A percentile compares a stretch with the other conserved stretches of the same genome.
Evolutionary conservation across 37 sponge, comb jelly and placozoan species (phyloP).

Genomic region (Haliclona indistincta): DNA sequence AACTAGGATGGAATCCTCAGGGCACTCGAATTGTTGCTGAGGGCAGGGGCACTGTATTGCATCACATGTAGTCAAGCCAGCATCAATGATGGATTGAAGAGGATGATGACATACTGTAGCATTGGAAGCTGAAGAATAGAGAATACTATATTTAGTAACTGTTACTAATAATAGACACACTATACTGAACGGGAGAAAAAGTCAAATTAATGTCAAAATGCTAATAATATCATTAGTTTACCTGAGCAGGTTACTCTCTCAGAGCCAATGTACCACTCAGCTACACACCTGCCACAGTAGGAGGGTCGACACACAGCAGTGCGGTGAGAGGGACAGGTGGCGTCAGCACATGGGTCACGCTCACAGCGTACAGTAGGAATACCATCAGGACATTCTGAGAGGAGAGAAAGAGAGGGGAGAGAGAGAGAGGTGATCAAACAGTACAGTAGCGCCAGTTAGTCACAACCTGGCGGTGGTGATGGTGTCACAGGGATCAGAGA

Average conservation of each 20-base stretch:
- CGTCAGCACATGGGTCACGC: conserved; percentile 74
- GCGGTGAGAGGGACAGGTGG: conserved; percentile 76
- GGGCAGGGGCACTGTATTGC: conserved; percentile 54
- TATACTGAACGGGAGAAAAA: too few species aligned
- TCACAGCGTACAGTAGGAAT: conserved; percentile 71
- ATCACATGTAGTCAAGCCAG: conserved; percentile 17
- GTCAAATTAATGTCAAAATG: not conserved
- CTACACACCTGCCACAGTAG: conserved; percentile 76
- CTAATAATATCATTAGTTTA: not conserved
- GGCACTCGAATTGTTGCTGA: conserved; percentile 56
- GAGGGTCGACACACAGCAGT: conserved; percentile 59
- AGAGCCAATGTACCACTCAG: conserved; percentile 67
- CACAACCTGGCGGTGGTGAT: conserved; percentile 39
- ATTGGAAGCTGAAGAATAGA: conserved; percentile 20
- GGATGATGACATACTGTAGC: conserved; percentile 36
- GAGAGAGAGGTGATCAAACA: not conserved
- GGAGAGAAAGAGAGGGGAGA: not conserved
- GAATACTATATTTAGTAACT: not conserved
- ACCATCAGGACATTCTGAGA: conserved; percentile 67
- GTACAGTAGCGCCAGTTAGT: not conserved
- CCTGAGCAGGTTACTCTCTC: conserved; percentile 51
- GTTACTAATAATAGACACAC: not conserved
- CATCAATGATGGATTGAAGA: not conserved
- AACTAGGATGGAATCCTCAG: conserved; percentile 65
- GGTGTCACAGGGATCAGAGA: not conserved